These are phyloP conservation scores for Caenorhabditis imperialis DNA, from an alignment of 2,888 invertebrate genomes.

Conservation along the genomic window DNA sequence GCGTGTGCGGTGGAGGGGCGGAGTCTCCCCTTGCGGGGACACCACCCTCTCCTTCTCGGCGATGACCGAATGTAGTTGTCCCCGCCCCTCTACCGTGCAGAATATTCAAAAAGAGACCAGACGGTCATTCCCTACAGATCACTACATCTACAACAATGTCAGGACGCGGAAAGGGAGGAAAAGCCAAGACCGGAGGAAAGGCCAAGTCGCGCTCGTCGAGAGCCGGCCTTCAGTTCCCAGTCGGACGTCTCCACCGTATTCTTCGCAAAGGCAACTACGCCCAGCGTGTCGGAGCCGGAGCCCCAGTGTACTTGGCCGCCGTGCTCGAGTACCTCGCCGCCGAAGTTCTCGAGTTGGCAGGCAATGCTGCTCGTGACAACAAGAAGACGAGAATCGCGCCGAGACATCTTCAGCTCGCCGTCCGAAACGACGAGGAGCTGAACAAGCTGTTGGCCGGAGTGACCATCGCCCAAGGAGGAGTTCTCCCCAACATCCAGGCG, in stretches of 20 bases:
- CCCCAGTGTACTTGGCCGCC: conserved; percentile 72
- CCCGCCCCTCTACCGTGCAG: no score
- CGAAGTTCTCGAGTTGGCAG: conserved; percentile 62
- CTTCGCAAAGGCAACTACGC: conserved; percentile 74
- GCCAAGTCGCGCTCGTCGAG: conserved; percentile 74
- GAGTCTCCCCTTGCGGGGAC: background rate
- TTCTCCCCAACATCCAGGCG: conserved; percentile 1
- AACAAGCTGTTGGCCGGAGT: conserved; percentile 81
- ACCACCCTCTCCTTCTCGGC: no score
- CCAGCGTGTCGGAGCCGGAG: conserved; percentile 73
- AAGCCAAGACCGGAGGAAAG: conserved; percentile 63
- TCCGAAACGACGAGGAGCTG: conserved; percentile 74
- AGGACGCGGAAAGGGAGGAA: conserved; percentile 84
- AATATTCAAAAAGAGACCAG: no score
- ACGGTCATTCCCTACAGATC: no score
- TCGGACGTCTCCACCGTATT: conserved; percentile 73
- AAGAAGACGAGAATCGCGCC: conserved; percentile 80
- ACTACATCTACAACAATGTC: conserved; percentile 81
- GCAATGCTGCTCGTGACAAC: conserved; percentile 80
- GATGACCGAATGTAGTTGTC: no score
- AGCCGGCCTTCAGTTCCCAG: conserved; percentile 76
- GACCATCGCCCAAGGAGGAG: conserved; percentile 87
- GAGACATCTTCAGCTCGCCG: conserved; percentile 77
- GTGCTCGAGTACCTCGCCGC: conserved; percentile 74
- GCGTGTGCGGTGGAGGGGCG: conserved; percentile 7